These are phyloP conservation scores for Montifringilla adamsi DNA, from an alignment of 2,113 vertebrate genomes.

Conservation along the genomic window DNA sequence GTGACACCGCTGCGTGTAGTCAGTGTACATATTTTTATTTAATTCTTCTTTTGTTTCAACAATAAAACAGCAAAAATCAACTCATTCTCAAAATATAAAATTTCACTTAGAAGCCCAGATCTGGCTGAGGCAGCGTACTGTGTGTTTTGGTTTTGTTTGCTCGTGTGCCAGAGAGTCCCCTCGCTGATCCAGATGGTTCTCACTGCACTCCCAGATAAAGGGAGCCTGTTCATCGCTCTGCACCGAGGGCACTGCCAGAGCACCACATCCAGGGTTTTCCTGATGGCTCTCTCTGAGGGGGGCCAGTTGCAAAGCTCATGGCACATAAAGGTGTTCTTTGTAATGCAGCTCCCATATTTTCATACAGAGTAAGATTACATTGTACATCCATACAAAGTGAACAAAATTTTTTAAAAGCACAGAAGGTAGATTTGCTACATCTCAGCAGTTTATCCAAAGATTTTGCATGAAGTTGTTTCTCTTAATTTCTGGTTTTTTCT, in stretches of 20 bases:
- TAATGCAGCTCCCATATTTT: background rate
- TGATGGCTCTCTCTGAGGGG: background rate
- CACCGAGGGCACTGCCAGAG: background rate
- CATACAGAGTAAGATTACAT: background rate
- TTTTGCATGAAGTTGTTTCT: background rate
- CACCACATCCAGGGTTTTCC: background rate
- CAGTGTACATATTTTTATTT: conserved; percentile 33
- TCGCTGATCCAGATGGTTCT: background rate
- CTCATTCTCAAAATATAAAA: background rate
- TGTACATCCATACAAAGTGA: background rate
- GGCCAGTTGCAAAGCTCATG: background rate
- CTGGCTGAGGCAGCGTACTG: background rate
- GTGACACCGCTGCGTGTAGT: background rate
- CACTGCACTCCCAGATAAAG: background rate
- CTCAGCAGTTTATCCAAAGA: background rate
- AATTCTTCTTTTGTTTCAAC: conserved; percentile 18
- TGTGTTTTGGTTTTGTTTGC: background rate
- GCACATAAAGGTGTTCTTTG: background rate
- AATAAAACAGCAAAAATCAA: background rate
- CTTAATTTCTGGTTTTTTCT: background rate
- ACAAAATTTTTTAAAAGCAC: background rate
- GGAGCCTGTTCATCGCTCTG: background rate
- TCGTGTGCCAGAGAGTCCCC: background rate
- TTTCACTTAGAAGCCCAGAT: background rate
- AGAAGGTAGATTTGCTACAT: background rate